Evolutionary conservation across 2,888 invertebrate species (phyloP).

Genomic region (Epinotia ramella): DNA sequence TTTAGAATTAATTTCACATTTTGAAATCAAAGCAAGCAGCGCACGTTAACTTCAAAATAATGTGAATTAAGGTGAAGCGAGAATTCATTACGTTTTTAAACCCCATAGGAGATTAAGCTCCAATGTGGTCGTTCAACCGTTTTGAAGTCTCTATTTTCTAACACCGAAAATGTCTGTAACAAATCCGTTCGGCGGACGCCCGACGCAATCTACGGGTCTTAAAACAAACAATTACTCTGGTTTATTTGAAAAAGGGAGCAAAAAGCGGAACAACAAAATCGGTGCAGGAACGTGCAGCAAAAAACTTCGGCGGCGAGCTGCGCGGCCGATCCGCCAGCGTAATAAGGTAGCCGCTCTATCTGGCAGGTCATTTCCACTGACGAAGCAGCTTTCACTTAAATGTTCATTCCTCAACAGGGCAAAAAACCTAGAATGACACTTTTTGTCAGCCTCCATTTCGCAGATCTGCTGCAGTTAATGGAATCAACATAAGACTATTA

Average conservation of each 20-base stretch:
- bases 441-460: conserved; percentile 29
- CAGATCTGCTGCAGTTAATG: conserved; percentile 26
- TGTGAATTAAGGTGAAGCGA: conserved; percentile 46
- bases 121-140: conserved; percentile 66
- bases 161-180: conserved; percentile 76
- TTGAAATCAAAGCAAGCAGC: conserved; percentile 60
- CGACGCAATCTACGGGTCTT: conserved; percentile 77
- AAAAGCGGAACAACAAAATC: conserved; percentile 82
- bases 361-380: conserved; percentile 58
- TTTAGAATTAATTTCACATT: conserved; percentile 81
- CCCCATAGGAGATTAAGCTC: conserved; percentile 53
- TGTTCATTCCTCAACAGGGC: conserved; percentile 18
- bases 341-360: conserved; percentile 71
- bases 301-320: conserved; percentile 69
- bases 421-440: conserved; percentile 35
- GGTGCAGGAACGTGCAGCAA: conserved; percentile 80
- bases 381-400: conserved; percentile 47
- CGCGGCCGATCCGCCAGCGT: conserved; percentile 65
- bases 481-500: conserved; percentile 29
- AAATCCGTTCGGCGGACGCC: conserved; percentile 71
- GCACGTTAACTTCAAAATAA: conserved; percentile 47
- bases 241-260: conserved; percentile 82
- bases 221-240: conserved; percentile 85
- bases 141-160: conserved; percentile 79
- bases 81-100: conserved; percentile 49